These are phyloP conservation scores for Semibalanus balanoides DNA, from an alignment of 1,140 invertebrate genomes.

Conservation along the genomic window DNA sequence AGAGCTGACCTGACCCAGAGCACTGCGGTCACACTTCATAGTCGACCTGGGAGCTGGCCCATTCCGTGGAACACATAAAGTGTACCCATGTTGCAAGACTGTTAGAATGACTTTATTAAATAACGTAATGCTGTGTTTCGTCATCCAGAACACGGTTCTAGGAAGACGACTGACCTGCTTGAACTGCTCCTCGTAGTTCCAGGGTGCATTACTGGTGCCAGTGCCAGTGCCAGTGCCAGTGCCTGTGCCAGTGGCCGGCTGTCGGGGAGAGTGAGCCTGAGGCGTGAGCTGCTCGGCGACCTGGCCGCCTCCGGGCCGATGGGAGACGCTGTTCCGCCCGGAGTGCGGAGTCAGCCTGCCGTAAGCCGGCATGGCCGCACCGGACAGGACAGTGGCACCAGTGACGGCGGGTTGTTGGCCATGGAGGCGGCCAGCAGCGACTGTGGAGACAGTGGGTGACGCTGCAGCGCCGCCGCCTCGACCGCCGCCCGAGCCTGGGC, in stretches of 20 bases:
- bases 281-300: background rate
- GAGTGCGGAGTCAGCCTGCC: background rate
- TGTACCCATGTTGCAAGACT: too few relatives aligned
- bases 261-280: background rate
- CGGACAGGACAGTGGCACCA: background rate
- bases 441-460: background rate
- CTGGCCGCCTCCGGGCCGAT: background rate
- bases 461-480: background rate
- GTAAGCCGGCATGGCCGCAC: background rate
- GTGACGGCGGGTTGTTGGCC: background rate
- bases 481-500: background rate
- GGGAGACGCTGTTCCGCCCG: background rate
- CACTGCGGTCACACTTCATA: too few relatives aligned
- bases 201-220: background rate
- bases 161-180: background rate
- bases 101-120: too few relatives aligned
- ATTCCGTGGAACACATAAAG: too few relatives aligned
- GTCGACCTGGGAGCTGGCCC: too few relatives aligned
- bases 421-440: conserved; percentile 2
- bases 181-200: conserved; percentile 5
- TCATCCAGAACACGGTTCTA: background rate
- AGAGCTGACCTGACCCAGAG: too few relatives aligned
- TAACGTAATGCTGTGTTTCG: too few relatives aligned
- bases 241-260: background rate
- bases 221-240: background rate